These are phyloP conservation scores for Cyclophora punctaria DNA, from an alignment of 2,888 invertebrate genomes.

Conservation along the genomic window DNA sequence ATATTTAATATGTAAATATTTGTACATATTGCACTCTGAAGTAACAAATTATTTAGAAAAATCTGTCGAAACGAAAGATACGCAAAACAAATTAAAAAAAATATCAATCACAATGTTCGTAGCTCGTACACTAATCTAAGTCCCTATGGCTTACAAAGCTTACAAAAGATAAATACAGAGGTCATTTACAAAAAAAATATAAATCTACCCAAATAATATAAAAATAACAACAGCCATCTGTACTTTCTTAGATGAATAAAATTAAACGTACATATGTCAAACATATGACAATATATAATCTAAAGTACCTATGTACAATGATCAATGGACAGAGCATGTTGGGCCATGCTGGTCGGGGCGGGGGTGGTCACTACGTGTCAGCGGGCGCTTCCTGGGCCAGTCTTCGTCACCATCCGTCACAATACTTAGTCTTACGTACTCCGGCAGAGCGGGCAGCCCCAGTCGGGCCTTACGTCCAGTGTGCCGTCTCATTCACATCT, in stretches of 20 bases:
- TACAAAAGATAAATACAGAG: conserved; percentile 73
- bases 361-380: conserved; percentile 25
- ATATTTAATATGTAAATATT: conserved; percentile 78
- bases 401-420: conserved; percentile 8
- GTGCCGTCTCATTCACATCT: conserved; percentile 38
- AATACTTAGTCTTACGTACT: conserved; percentile 6
- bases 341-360: conserved; percentile 17
- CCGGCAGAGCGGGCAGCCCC: too few relatives aligned
- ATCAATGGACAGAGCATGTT: background rate
- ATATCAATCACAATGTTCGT: conserved; percentile 71
- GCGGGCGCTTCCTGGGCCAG: conserved; percentile 22
- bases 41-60: conserved; percentile 69
- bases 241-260: conserved; percentile 75
- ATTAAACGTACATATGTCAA: conserved; percentile 72
- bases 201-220: conserved; percentile 75
- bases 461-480: conserved; percentile 1
- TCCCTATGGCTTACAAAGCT: conserved; percentile 72
- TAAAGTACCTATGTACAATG: conserved; percentile 67
- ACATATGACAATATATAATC: conserved; percentile 71
- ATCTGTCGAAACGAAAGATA: conserved; percentile 64
- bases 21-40: conserved; percentile 84
- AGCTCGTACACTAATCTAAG: conserved; percentile 68
- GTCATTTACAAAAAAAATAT: conserved; percentile 75
- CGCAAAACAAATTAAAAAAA: conserved; percentile 53
- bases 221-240: conserved; percentile 76